phyloP scores from a whole-genome alignment of 1,140 invertebrate species.

The Octopus sinensis region DNA sequence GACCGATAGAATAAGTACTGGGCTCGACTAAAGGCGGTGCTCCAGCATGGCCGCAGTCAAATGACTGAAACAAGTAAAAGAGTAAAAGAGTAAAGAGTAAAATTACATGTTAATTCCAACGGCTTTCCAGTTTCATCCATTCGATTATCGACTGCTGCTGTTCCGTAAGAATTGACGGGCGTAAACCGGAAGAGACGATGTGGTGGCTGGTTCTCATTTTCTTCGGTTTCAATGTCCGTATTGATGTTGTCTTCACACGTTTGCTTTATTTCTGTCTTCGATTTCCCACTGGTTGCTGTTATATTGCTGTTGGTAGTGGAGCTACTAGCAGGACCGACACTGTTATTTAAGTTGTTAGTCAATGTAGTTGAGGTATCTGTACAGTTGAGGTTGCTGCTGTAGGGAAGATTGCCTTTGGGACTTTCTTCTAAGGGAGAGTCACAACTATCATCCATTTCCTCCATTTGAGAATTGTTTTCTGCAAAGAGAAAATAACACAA shows the following conservation, averaged over 20 bases:
- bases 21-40: too few species aligned
- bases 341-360: background rate
- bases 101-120: conserved; percentile 51
- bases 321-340: background rate
- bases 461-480: background rate
- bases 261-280: background rate
- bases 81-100: background rate
- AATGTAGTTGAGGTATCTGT: background rate
- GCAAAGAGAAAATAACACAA: too few species aligned
- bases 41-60: too few species aligned
- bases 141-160: conserved; percentile 47
- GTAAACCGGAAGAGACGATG: conserved; percentile 51
- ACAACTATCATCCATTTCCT: conserved; percentile 7
- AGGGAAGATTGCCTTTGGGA: background rate
- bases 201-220: conserved; percentile 14
- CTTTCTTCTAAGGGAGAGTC: conserved; percentile 1
- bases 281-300: background rate
- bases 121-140: conserved; percentile 51
- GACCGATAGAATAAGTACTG: too few species aligned
- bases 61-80: too few species aligned
- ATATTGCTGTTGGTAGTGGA: background rate
- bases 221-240: conserved; percentile 28
- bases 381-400: conserved; percentile 9
- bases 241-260: conserved; percentile 20
- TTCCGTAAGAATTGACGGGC: conserved; percentile 59